These are phyloP conservation scores for Oreochromis grahami DNA, from an alignment of 2,797 vertebrate species.

Conservation along the genomic window DNA sequence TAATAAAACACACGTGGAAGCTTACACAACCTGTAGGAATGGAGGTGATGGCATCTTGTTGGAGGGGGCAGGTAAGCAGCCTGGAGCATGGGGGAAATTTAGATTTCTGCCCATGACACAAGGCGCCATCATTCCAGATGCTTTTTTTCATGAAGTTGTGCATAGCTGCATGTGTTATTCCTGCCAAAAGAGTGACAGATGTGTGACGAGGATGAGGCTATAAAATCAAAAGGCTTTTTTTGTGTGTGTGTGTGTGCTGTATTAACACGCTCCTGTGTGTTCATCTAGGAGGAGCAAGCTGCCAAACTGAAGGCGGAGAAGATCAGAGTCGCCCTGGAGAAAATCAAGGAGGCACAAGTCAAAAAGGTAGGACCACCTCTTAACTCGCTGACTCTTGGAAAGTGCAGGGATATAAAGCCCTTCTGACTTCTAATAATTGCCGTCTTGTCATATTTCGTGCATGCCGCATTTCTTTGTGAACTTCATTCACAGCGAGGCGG, in stretches of 20 bases:
- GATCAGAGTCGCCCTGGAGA: conserved; percentile 93
- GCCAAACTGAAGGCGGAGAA: conserved; percentile 97
- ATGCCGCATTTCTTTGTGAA: conserved; percentile 49
- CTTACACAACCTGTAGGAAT: conserved; percentile 37
- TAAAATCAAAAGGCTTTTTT: background rate
- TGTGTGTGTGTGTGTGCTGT: background rate
- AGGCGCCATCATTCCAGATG: background rate
- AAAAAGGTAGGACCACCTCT: conserved; percentile 84
- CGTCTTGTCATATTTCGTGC: conserved; percentile 8
- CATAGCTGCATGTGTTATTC: conserved; percentile 16
- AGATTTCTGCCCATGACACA: background rate
- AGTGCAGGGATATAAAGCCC: background rate
- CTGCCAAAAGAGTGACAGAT: background rate
- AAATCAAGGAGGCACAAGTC: conserved; percentile 98
- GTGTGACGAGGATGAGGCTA: background rate
- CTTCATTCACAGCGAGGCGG: conserved; percentile 49
- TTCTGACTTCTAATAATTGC: background rate
- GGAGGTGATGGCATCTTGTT: conserved; percentile 80
- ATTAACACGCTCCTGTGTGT: background rate
- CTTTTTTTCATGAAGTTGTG: conserved; percentile 3
- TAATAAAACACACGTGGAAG: background rate
- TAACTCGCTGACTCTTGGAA: background rate
- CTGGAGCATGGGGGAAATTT: background rate
- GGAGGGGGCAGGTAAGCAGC: conserved; percentile 75
- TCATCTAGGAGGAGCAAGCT: conserved; percentile 90